Conservation (phyloP, 2,888 invertebrate genomes). For the Lasioglossum villosulum region DNA sequence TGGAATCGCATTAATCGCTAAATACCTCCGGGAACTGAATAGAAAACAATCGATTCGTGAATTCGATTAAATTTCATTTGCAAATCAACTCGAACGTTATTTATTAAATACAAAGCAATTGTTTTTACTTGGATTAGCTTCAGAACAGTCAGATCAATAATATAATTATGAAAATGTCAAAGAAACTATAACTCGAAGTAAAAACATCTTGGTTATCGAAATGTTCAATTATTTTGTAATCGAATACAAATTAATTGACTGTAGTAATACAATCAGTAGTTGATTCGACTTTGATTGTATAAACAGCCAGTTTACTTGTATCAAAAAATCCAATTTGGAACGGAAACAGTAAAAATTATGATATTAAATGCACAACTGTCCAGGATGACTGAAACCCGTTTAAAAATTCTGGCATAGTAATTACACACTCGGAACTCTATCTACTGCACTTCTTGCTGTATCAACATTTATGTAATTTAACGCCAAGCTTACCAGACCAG, state of each 20-base stretch:
- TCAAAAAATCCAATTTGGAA: neutral
- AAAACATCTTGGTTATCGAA: neutral
- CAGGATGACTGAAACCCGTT: neutral
- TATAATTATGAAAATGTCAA: neutral
- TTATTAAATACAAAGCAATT: neutral
- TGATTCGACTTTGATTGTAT: too few relatives aligned
- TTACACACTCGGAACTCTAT: neutral
- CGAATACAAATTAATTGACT: too few relatives aligned
- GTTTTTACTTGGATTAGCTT: neutral
- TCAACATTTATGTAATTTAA: constrained; percentile 1
- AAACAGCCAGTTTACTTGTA: too few relatives aligned
- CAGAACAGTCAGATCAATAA: neutral
- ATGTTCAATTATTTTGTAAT: neutral
- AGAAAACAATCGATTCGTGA: neutral
- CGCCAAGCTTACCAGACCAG: neutral
- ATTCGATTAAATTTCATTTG: neutral
- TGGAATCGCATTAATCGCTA: neutral
- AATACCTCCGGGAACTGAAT: neutral
- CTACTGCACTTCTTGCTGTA: neutral
- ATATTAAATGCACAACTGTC: neutral
- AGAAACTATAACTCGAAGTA: neutral
- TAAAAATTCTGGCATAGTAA: neutral
- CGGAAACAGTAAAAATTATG: neutral
- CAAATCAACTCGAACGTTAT: neutral
- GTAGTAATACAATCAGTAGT: too few relatives aligned